Percentiles rank a stretch among this genome's conserved stretches.
Conservation (phyloP, 2,113 vertebrate genomes). For the Myotis davidii region DNA sequence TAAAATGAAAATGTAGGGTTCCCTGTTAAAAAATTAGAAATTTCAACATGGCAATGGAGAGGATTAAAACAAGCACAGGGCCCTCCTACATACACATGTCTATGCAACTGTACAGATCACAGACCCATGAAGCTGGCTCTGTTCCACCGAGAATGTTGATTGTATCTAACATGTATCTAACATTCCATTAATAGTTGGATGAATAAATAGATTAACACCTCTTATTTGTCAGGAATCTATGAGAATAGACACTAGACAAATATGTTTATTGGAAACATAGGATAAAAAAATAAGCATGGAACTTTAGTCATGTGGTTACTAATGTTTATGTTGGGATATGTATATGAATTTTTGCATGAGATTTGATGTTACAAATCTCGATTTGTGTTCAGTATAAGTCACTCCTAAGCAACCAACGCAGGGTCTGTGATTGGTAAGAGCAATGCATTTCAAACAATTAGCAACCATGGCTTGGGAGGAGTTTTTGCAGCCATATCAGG, state of each 20-base stretch:
- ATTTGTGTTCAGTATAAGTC: neutral
- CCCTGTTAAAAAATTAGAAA: conserved; percentile 30
- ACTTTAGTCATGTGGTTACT: neutral
- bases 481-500: neutral
- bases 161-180: neutral
- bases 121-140: neutral
- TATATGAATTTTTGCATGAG: neutral
- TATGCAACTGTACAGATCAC: neutral
- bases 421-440: neutral
- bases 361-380: neutral
- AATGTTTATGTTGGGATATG: neutral
- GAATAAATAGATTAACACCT: conserved; percentile 40
- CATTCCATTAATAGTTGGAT: conserved; percentile 32
- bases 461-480: neutral
- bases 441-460: conserved; percentile 32
- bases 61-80: neutral
- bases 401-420: neutral
- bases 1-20: conserved; percentile 8
- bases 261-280: neutral
- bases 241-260: neutral
- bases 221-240: conserved; percentile 13
- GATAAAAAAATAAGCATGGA: conserved; percentile 19
- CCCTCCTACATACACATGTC: neutral
- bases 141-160: neutral
- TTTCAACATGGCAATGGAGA: conserved; percentile 5